Percentiles rank a stretch among this genome's conserved stretches.
These are phyloP conservation scores for Puntigrus tetrazona DNA, from an alignment of 2,113 vertebrate genomes.

Conservation along the genomic window DNA sequence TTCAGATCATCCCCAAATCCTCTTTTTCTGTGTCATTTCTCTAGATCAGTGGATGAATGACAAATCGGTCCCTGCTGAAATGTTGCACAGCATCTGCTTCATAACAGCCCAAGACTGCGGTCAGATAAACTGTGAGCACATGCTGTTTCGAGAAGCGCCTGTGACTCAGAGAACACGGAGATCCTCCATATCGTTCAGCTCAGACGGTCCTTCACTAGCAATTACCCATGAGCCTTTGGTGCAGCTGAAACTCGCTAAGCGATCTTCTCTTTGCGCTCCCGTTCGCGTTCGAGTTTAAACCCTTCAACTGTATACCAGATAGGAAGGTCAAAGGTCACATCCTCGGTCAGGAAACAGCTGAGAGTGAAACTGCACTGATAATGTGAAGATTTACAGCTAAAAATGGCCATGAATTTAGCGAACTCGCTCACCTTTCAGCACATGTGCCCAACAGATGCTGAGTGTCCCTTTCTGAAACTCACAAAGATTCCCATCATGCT, in stretches of 20 bases:
- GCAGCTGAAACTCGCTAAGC: background rate
- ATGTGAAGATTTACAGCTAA: background rate
- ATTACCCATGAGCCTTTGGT: background rate
- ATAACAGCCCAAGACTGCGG: background rate
- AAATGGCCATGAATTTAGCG: background rate
- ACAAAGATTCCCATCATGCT: background rate
- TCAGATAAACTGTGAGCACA: constrained; percentile 9
- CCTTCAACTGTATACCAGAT: background rate
- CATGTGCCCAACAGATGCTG: constrained; percentile 22
- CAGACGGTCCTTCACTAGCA: background rate
- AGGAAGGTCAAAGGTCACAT: background rate
- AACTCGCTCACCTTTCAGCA: background rate
- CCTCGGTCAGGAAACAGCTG: background rate
- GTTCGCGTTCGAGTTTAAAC: background rate
- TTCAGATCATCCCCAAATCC: background rate
- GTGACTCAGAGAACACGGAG: constrained; percentile 2
- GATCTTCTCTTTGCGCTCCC: no score
- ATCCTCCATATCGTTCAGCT: background rate
- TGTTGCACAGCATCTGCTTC: constrained; percentile 1
- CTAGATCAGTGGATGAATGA: background rate
- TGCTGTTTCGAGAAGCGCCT: background rate
- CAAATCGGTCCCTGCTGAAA: background rate
- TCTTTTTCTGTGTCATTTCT: background rate
- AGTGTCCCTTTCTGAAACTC: background rate
- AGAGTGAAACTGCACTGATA: background rate